Evolutionary conservation across 1,140 invertebrate genomes (phyloP), one percentile per base, ranked within the genome.

Genomic region (Philotrypesis tridentata): DNA sequence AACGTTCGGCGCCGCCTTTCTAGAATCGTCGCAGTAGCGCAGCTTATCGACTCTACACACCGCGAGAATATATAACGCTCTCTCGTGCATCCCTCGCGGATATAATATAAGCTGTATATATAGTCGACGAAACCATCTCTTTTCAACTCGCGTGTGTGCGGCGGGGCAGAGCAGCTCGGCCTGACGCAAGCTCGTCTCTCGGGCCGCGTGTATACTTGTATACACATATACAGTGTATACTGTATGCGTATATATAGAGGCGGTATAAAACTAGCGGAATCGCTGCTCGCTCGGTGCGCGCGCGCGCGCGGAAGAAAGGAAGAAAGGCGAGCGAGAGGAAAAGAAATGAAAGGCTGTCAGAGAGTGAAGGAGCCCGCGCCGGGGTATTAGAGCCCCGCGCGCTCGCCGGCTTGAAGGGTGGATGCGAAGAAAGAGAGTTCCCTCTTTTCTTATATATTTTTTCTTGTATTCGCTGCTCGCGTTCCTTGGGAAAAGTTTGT

Each of bases 401-500:
- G 14, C 29, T 37, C n/a, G 14, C 43, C 84, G 87, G 86, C 85
- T 86, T 91, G 91, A 92, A 91, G 91, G 91, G 91, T 92, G 89
- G 91, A 92, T 92, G 89, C 89, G 90, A 91, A 91, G 90, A 91
- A 92, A 92, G 90, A 90, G 90, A 91, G 89, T 91, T 90, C 88
- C 89, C 90, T 93, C 91, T 88, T 93, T 93, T 93, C 92, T 93
- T 92, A 91, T 92, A 92, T 90, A 92, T 92, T 91, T 92, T 91
- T 92, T 92, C 90, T 80, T 60, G 55, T 60, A 29, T 73, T 65
- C 60, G 70, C 25, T 8, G 70, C 70, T 43, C 68, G 84, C 89
- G 89, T 91, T 91, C 89, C 89, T 92, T 93, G 93, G 92, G 93
- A 93, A 93, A 93, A 93, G 92, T 93, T 93, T 93, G 93, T 93